Percentiles rank a stretch among this genome's conserved stretches.
phyloP scores from a whole-genome alignment of 2,113 vertebrate genomes.

The Centropus unirufus region DNA sequence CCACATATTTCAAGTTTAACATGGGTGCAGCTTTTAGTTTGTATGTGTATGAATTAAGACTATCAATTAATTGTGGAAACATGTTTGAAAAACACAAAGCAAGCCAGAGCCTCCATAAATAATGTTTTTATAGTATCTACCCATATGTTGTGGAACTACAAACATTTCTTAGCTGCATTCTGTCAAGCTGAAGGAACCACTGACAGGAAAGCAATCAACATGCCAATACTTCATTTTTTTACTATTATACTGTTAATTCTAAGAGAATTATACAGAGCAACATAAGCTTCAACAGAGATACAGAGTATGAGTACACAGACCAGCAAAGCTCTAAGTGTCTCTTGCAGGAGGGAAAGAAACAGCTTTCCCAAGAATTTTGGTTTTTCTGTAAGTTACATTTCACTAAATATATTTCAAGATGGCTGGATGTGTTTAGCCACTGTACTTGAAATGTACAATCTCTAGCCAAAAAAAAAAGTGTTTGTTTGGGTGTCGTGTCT shows the following conservation, averaged over 20 bases:
- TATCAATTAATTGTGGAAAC: background rate
- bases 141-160: background rate
- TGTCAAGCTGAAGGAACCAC: background rate
- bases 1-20: background rate
- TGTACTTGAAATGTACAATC: constrained; percentile 3
- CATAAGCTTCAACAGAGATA: background rate
- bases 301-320: background rate
- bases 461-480: constrained; percentile 23
- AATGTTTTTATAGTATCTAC: background rate
- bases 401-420: background rate
- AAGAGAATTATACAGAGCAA: background rate
- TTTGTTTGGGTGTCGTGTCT: constrained; percentile 51
- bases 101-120: background rate
- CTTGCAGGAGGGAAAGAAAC: background rate
- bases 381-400: background rate
- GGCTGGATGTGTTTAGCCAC: background rate
- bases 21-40: background rate
- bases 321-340: background rate
- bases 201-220: background rate
- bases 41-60: background rate
- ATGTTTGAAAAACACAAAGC: background rate
- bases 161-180: background rate
- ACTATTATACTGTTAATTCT: background rate
- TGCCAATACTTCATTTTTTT: background rate
- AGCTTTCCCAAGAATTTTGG: background rate